Conservation (phyloP, 2,113 vertebrate species). For the Xiphias gladius region DNA sequence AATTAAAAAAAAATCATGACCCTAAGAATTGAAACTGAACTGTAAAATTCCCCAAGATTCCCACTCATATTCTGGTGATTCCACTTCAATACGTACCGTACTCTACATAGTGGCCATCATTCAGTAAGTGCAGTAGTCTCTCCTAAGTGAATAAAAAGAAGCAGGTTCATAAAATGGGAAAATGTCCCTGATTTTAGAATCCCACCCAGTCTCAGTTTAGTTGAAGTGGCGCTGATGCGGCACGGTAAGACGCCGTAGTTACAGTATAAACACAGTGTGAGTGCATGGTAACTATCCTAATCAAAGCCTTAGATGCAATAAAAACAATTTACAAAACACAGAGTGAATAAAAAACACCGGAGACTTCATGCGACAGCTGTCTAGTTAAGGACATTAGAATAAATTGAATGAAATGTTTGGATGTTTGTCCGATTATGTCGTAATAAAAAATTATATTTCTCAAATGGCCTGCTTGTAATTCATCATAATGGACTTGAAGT, state of each 20-base stretch:
- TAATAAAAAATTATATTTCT: slow-evolving; percentile 10
- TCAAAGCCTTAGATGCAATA: slow-evolving; percentile 23
- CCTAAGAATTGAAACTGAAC: too few species aligned
- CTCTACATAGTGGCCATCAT: too few species aligned
- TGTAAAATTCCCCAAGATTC: too few species aligned
- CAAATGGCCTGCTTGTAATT: slow-evolving; percentile 21
- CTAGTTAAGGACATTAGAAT: slow-evolving; percentile 17
- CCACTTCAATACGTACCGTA: too few species aligned
- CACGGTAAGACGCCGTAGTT: neutral
- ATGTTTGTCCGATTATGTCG: slow-evolving; percentile 33
- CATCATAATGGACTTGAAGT: neutral
- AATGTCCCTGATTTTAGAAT: neutral
- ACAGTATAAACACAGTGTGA: slow-evolving; percentile 13
- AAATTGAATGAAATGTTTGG: slow-evolving; percentile 19
- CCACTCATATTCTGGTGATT: too few species aligned
- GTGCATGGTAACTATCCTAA: slow-evolving; percentile 4
- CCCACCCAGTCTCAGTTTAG: neutral
- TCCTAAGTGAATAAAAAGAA: neutral
- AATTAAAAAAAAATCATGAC: too few species aligned
- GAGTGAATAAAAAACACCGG: slow-evolving; percentile 1
- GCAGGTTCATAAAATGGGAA: neutral
- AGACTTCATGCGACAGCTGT: slow-evolving; percentile 18
- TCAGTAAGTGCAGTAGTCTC: too few species aligned
- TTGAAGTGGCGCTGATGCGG: neutral
- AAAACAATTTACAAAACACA: slow-evolving; percentile 19